These are phyloP conservation scores for Aplocera efformata DNA, from an alignment of 2,888 invertebrate species.

Conservation along the genomic window DNA sequence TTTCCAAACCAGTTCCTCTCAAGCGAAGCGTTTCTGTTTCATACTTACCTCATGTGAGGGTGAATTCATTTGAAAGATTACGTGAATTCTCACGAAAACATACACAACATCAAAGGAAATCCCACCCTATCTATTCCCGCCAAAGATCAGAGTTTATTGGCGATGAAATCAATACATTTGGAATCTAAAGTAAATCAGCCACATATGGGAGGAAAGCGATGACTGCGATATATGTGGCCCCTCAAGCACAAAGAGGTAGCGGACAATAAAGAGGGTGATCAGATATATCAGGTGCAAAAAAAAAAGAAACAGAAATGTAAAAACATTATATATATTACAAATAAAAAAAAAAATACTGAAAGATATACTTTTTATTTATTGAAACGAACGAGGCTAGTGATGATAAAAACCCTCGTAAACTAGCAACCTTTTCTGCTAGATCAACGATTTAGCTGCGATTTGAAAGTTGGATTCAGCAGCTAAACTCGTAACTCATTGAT, in stretches of 20 bases:
- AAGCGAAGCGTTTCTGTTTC: not conserved
- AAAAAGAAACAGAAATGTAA: no score
- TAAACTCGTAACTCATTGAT: no score
- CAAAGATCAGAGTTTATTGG: constrained; percentile 8
- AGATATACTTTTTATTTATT: no score
- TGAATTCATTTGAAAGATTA: constrained; percentile 1
- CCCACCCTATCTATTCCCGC: constrained; percentile 1
- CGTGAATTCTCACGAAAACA: constrained; percentile 6
- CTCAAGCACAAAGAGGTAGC: constrained; percentile 3
- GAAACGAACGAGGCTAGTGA: no score
- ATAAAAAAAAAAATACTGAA: no score
- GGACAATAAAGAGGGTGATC: constrained; percentile 2
- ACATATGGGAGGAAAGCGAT: constrained; percentile 6
- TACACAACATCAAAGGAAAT: constrained; percentile 2
- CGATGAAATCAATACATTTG: constrained; percentile 8
- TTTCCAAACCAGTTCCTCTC: no score
- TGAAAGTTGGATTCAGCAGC: no score
- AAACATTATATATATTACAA: no score
- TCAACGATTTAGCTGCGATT: no score
- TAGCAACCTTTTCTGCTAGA: no score
- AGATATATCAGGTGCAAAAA: no score
- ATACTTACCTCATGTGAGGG: constrained; percentile 5
- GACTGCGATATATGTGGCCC: constrained; percentile 8
- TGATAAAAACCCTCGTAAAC: no score
- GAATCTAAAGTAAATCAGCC: constrained; percentile 14